These are phyloP conservation scores for Protonibea diacanthus DNA, from an alignment of 2,797 vertebrate genomes.

Conservation along the genomic window DNA sequence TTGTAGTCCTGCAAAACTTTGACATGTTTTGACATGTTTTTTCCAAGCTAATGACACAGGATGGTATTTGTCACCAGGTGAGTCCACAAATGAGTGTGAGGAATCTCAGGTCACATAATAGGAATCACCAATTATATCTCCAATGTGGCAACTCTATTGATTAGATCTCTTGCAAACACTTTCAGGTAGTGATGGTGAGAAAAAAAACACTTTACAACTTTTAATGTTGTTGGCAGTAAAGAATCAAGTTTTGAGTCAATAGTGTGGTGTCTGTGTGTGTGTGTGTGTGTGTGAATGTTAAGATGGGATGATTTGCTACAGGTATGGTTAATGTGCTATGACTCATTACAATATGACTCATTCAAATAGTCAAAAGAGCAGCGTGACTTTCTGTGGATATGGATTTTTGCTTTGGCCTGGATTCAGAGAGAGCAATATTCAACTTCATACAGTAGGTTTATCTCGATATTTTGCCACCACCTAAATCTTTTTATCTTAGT, in stretches of 20 bases:
- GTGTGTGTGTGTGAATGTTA: neutral
- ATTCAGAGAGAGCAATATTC: neutral
- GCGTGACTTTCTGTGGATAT: neutral
- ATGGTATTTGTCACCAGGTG: conserved; percentile 70
- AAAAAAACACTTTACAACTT: conserved; percentile 16
- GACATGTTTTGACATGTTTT: conserved; percentile 1
- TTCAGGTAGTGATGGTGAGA: conserved; percentile 37
- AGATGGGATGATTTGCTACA: conserved; percentile 10
- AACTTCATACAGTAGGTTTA: conserved; percentile 25
- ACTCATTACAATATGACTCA: neutral
- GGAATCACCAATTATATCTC: conserved; percentile 38
- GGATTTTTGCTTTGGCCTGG: neutral
- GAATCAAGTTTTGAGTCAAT: neutral
- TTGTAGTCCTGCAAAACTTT: neutral
- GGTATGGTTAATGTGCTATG: neutral
- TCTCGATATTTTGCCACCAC: conserved; percentile 21
- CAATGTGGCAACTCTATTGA: conserved; percentile 20
- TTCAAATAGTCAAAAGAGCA: neutral
- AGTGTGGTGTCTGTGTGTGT: neutral
- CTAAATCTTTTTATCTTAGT: conserved; percentile 27
- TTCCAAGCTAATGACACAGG: conserved; percentile 43
- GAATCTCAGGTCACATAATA: conserved; percentile 58
- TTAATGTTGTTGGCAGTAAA: neutral
- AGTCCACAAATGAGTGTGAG: conserved; percentile 60
- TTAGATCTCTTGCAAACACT: conserved; percentile 21